Conservation (phyloP, 1,140 invertebrate species). For the Callitettix versicolor region DNA sequence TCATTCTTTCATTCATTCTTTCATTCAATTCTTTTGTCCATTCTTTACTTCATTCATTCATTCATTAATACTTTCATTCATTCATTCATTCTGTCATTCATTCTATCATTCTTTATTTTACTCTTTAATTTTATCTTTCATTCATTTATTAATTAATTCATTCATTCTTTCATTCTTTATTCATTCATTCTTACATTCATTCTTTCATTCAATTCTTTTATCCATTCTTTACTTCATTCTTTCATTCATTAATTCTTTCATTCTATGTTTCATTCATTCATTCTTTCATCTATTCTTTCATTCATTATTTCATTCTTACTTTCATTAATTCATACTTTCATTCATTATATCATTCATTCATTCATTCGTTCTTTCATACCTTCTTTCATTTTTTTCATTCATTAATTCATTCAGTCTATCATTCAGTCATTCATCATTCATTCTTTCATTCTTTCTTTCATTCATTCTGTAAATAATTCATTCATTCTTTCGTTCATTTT, state of each 20-base stretch:
- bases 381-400: neutral
- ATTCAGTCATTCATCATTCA: neutral
- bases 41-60: constrained; percentile 1
- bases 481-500: neutral
- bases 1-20: constrained; percentile 7
- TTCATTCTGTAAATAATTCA: neutral
- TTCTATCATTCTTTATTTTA: neutral
- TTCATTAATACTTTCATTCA: constrained; percentile 1
- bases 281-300: neutral
- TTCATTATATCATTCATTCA: neutral
- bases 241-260: neutral
- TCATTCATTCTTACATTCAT: too few relatives aligned
- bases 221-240: constrained; percentile 1
- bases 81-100: constrained; percentile 7
- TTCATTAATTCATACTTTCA: neutral
- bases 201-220: constrained; percentile 2
- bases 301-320: neutral
- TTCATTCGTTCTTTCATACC: neutral
- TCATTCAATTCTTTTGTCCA: constrained; percentile 2
- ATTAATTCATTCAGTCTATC: neutral
- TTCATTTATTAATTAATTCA: constrained; percentile 4
- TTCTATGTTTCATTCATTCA: neutral
- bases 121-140: constrained; percentile 1
- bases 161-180: neutral
- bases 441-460: neutral